Conservation (phyloP, 2,797 vertebrate species). For the Columba guinea region DNA sequence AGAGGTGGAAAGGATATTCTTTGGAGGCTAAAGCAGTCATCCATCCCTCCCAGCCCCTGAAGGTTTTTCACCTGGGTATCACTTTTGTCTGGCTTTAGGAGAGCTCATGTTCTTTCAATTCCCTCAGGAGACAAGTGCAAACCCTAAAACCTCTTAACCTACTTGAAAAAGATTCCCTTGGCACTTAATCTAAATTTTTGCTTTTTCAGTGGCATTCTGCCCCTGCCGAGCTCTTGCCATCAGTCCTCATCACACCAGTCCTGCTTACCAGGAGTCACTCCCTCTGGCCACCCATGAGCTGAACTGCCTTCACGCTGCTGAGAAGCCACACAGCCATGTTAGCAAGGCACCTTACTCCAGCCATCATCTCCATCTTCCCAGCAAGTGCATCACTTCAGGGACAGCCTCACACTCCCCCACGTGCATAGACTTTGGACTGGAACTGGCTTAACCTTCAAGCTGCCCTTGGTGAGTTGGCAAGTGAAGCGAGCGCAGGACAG, state of each 20-base stretch:
- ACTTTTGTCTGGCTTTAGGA: not conserved
- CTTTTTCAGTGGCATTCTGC: not conserved
- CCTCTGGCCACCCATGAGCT: not conserved
- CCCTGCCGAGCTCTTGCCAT: not conserved
- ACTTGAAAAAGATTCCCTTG: not conserved
- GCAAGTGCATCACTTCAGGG: not conserved
- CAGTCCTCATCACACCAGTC: not conserved
- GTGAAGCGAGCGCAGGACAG: fast-evolving
- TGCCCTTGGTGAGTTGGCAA: not conserved
- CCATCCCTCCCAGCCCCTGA: not conserved
- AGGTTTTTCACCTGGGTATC: not conserved
- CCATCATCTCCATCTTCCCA: not conserved
- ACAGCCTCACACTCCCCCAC: not conserved
- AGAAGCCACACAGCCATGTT: not conserved
- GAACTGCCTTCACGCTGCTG: not conserved
- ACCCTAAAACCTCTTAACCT: not conserved
- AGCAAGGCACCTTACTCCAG: not conserved
- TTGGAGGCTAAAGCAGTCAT: not conserved
- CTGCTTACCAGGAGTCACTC: not conserved
- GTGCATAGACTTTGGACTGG: not conserved
- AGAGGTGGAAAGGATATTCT: not conserved
- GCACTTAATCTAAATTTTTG: not conserved
- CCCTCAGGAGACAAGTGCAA: not conserved
- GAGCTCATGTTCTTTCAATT: not conserved
- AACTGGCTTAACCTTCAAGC: not conserved